A percentile compares a stretch with the other conserved stretches of the same genome.
Conservation (phyloP, 2,113 vertebrate species). For the Tragelaphus scriptus region DNA sequence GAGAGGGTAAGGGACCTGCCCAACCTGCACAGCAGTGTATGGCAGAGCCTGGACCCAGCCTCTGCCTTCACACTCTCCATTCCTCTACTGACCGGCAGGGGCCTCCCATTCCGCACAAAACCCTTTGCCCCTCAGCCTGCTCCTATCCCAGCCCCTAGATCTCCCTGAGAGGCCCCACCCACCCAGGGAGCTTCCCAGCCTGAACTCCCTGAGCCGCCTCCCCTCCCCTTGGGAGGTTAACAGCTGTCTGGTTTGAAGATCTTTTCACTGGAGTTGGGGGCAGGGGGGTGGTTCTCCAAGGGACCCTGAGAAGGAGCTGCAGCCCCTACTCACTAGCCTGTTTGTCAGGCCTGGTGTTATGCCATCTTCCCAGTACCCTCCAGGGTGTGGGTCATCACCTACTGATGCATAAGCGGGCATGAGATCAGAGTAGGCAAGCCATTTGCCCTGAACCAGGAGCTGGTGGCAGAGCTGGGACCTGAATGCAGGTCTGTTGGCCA, state of each 20-base stretch:
- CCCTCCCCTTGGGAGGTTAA: not conserved
- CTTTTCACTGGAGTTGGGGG: not conserved
- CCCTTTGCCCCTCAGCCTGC: not conserved
- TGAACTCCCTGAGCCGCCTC: not conserved
- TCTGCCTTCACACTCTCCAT: not conserved
- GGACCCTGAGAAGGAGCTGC: not conserved
- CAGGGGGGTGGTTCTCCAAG: not conserved
- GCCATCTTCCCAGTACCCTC: not conserved
- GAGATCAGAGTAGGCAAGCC: not conserved
- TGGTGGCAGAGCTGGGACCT: too few relatives aligned
- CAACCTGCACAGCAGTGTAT: not conserved
- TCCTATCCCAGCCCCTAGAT: not conserved
- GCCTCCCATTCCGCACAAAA: not conserved
- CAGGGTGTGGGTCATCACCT: not conserved
- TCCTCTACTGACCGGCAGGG: not conserved
- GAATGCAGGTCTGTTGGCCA: not conserved
- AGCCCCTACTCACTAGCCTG: not conserved
- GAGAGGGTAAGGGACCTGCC: not conserved
- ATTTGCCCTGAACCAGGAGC: not conserved
- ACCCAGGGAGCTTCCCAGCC: not conserved
- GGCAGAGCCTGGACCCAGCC: not conserved
- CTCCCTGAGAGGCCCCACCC: not conserved
- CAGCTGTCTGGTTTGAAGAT: not conserved
- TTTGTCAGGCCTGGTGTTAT: not conserved
- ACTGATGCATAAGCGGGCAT: too few relatives aligned